These are phyloP conservation scores for Neolamprologus devosi DNA, from an alignment of 2,113 vertebrate species.

Conservation along the genomic window DNA sequence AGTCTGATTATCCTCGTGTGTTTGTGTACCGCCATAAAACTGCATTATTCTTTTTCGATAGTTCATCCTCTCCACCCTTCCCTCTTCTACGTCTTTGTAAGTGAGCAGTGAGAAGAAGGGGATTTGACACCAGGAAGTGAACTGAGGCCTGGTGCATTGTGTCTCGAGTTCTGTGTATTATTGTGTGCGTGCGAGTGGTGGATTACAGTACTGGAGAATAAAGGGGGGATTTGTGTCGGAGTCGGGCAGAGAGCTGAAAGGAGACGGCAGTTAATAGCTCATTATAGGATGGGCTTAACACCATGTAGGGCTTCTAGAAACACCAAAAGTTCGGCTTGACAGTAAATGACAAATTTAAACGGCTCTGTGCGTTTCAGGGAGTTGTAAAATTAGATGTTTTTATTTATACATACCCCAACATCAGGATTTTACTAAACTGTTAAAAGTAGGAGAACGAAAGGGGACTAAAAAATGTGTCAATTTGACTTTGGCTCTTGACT, in stretches of 20 bases:
- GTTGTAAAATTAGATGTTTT: background rate
- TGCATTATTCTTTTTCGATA: background rate
- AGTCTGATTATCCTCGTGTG: background rate
- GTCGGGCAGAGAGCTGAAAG: conserved; percentile 21
- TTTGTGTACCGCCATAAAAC: background rate
- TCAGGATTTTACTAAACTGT: background rate
- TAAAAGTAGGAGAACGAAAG: background rate
- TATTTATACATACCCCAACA: background rate
- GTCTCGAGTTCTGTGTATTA: background rate
- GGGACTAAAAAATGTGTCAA: background rate
- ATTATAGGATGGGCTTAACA: conserved; percentile 22
- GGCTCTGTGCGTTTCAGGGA: background rate
- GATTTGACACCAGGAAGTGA: conserved; percentile 33
- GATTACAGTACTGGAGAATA: conserved; percentile 39
- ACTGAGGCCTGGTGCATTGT: background rate
- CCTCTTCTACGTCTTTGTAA: background rate
- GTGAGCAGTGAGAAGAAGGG: background rate
- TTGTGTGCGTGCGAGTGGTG: background rate
- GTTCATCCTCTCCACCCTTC: background rate
- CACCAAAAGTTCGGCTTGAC: background rate
- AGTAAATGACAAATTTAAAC: background rate
- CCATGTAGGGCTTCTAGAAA: background rate
- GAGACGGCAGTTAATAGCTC: conserved; percentile 37
- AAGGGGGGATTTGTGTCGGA: conserved; percentile 44
- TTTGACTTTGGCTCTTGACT: background rate